phyloP scores from a whole-genome alignment of 2,113 vertebrate genomes.

The Phyllostomus discolor region DNA sequence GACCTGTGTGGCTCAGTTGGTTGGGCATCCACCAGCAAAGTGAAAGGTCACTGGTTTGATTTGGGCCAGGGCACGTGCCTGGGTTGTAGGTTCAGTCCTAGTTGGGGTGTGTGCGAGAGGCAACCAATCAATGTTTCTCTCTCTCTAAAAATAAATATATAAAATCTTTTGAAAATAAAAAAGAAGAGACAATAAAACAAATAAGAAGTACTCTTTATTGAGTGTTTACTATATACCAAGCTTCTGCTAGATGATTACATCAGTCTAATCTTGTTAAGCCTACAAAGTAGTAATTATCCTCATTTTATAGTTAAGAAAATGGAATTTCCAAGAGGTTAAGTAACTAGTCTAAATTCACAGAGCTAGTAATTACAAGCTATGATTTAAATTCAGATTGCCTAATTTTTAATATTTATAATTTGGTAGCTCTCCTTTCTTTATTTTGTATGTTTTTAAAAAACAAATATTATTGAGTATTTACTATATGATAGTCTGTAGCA shows the following conservation, averaged over 20 bases:
- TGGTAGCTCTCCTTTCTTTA: not conserved
- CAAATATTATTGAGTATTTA: not conserved
- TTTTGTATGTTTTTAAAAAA: not conserved
- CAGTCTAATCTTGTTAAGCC: not conserved
- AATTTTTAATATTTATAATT: not conserved
- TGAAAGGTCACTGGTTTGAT: not conserved
- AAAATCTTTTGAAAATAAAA: not conserved
- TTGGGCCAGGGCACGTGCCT: not conserved
- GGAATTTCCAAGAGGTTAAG: not conserved
- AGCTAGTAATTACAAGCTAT: not conserved
- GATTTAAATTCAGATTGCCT: not conserved
- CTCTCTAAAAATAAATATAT: not conserved
- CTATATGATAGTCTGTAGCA: not conserved
- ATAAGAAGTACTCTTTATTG: not conserved
- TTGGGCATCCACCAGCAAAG: no score
- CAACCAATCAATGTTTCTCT: not conserved
- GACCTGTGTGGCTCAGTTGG: no score
- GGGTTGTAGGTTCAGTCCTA: no score
- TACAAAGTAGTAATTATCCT: not conserved
- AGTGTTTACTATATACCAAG: not conserved
- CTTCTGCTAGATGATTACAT: not conserved
- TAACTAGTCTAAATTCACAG: not conserved
- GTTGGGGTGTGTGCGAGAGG: no score
- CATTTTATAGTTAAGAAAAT: not conserved
- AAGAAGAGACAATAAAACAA: not conserved